Conservation (phyloP, 2,797 vertebrate species). For the Poecilia picta region DNA sequence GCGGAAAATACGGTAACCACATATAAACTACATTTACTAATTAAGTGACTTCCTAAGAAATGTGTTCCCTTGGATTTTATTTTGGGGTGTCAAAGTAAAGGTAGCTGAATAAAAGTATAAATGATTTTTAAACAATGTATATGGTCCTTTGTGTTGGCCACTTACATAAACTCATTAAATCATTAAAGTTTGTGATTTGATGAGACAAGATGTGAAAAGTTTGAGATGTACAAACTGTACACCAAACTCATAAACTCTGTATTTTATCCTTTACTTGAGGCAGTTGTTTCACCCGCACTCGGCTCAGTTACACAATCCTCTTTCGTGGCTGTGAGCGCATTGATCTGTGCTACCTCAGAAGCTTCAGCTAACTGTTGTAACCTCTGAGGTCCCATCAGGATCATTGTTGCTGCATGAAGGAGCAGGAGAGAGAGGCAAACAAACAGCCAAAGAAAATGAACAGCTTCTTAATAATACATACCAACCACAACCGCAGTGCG, state of each 20-base stretch:
- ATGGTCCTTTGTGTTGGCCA: background rate
- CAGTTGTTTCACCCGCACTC: background rate
- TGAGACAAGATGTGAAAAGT: background rate
- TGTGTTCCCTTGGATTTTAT: background rate
- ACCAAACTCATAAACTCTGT: background rate
- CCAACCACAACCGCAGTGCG: conserved; percentile 46
- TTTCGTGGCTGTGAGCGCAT: conserved; percentile 28
- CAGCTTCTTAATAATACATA: conserved; percentile 54
- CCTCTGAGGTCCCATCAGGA: conserved; percentile 31
- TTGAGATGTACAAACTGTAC: background rate
- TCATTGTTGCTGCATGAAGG: conserved; percentile 19
- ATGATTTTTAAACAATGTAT: background rate
- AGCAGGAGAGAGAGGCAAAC: conserved; percentile 4
- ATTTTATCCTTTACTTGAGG: conserved; percentile 5
- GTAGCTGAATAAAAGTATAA: background rate
- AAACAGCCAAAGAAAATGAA: conserved; percentile 1
- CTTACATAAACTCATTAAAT: background rate
- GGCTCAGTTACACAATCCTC: conserved; percentile 23
- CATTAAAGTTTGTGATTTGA: background rate
- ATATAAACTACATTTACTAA: background rate
- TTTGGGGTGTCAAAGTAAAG: background rate
- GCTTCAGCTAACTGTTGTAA: conserved; percentile 20
- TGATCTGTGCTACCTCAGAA: conserved; percentile 21
- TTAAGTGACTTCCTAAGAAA: background rate
- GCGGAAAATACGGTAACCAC: background rate